A percentile compares a stretch with the other conserved stretches of the same genome.
Conservation (phyloP, 2,797 vertebrate genomes). For the Knipowitschia caucasica region DNA sequence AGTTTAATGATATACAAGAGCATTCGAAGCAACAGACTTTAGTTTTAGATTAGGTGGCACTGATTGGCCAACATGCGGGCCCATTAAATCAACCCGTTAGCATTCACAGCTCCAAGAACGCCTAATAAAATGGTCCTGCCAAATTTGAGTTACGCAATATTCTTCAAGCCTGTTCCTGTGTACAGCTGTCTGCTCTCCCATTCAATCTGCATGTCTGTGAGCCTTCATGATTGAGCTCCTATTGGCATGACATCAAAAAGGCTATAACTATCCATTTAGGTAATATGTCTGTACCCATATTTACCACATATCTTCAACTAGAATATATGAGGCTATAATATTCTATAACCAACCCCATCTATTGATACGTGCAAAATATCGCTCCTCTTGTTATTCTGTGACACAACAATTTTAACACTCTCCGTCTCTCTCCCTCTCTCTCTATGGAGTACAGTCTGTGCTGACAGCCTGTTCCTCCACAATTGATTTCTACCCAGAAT, state of each 20-base stretch:
- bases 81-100: constrained; percentile 4
- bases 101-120: constrained; percentile 45
- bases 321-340: too few relatives aligned
- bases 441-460: constrained; percentile 56
- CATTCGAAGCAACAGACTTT: too few relatives aligned
- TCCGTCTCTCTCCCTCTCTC: constrained; percentile 10
- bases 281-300: background rate
- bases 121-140: constrained; percentile 43
- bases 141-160: constrained; percentile 69
- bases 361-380: background rate
- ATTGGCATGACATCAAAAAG: background rate
- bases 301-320: too few relatives aligned
- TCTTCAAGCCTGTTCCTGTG: constrained; percentile 65
- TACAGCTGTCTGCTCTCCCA: constrained; percentile 56
- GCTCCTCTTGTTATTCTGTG: constrained; percentile 15
- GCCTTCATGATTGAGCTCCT: too few relatives aligned
- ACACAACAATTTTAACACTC: constrained; percentile 35
- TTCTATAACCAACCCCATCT: background rate
- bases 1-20: too few relatives aligned
- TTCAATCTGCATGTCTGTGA: constrained; percentile 26
- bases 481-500: constrained; percentile 66
- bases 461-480: constrained; percentile 56
- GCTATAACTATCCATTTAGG: background rate
- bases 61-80: background rate
- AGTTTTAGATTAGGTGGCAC: too few relatives aligned